Base-by-base conservation (phyloP, 2,888 invertebrate species). In the Ellobium chinense region DNA sequence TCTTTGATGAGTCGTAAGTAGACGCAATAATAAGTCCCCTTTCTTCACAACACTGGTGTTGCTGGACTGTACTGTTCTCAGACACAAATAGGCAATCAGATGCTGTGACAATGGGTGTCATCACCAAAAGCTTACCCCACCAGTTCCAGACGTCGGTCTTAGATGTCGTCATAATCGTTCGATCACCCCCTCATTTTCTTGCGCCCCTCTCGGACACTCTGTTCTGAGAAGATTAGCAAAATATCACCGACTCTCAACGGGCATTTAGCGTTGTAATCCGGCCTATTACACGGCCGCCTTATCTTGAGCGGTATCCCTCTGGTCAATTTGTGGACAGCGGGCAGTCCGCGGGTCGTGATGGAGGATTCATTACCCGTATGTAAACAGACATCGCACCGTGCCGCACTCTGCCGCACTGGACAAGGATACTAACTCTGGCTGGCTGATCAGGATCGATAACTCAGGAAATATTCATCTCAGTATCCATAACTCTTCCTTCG, bases 341-440 rank as follows among this genome's bases (percentile, higher is more conserved):
- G 29, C 66, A 68, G 74, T 46, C 68, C 12, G 5, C 56, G 36
- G 60, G 24, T 37, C 56, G 34, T 56, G 82, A 83, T 82, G 82
- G 63, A 72, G 75, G 81, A 82, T 81, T 83, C 79, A 83, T 83
- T 79, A 77, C 80, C 63, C 54, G 83, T 78, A 83, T 82, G 85
- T 83, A 83, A 80, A 82, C 81, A 83, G 65, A 77, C 82, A 74
- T 78, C 78, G 81, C 65, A 31, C 21, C n/a, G n/a, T 36, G 68
- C 37, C 39, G 68, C n/a, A 68, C 39, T 31, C n/a, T n/a, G 24
- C 24, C 68, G 36, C 27, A 37, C 21, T 12, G 31, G 18, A 14
- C 21, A 46, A n/a, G 27, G 34, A 7, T 7, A 58, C 9, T 54
- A 14, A 31, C 14, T 46, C 39, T 37, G 18, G 62, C 24, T 39